Percentiles rank a stretch among this genome's conserved stretches.
phyloP scores from a whole-genome alignment of 2,888 invertebrate species.

The Carcina quercana region DNA sequence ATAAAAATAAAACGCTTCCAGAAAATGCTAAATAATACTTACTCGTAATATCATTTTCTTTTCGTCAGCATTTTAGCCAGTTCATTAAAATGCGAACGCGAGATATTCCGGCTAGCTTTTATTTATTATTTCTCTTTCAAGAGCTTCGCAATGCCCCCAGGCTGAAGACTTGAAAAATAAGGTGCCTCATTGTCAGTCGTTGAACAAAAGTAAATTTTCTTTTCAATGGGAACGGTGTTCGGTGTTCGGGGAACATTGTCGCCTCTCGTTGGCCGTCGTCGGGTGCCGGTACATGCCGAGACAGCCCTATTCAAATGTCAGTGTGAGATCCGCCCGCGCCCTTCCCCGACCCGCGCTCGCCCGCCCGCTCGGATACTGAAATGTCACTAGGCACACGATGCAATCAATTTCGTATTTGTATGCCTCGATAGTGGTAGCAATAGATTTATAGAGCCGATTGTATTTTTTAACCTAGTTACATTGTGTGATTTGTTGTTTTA shows the following conservation, averaged over 20 bases:
- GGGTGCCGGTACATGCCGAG: conserved; percentile 69
- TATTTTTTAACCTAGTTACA: conserved; percentile 9
- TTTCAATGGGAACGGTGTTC: conserved; percentile 65
- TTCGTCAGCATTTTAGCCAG: too few relatives aligned
- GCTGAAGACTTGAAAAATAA: conserved; percentile 44
- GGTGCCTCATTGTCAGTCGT: conserved; percentile 40
- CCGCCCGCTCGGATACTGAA: conserved; percentile 50
- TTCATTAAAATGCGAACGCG: too few relatives aligned
- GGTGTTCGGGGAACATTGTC: conserved; percentile 66
- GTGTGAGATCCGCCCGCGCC: conserved; percentile 42
- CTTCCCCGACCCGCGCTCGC: conserved; percentile 28
- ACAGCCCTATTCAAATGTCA: conserved; percentile 73
- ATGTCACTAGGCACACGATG: conserved; percentile 71
- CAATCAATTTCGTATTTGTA: conserved; percentile 74
- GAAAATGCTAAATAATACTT: too few relatives aligned
- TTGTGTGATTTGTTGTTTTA: conserved; percentile 6
- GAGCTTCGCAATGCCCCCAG: conserved; percentile 11
- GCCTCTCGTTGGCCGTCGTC: conserved; percentile 61
- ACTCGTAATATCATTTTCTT: too few relatives aligned
- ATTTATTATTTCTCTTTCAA: background rate
- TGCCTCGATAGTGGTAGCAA: conserved; percentile 55
- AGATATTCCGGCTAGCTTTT: background rate
- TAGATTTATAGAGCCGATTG: conserved; percentile 55
- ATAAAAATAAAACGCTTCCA: too few relatives aligned
- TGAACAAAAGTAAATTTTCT: conserved; percentile 65